phyloP scores from a whole-genome alignment of 2,888 invertebrate species.

The Ectemnius lituratus region DNA sequence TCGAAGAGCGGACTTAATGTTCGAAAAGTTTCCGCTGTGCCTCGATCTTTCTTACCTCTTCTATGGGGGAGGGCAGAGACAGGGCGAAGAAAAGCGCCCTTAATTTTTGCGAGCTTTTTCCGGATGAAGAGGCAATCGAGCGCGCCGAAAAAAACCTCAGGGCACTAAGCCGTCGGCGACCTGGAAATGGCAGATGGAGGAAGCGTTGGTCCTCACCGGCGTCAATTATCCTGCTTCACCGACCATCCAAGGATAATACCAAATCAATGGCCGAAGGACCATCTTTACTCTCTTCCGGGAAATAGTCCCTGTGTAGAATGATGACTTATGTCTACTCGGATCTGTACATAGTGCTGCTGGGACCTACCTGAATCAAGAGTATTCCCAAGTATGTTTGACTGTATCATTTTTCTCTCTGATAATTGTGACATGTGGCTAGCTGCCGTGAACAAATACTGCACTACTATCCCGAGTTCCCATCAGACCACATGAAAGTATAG shows the following conservation, averaged over 20 bases:
- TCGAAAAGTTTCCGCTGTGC: slow-evolving; percentile 11
- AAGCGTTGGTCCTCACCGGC: slow-evolving; percentile 18
- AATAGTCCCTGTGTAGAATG: background rate
- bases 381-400: too few species aligned
- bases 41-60: slow-evolving; percentile 1
- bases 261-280: slow-evolving; percentile 18
- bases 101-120: slow-evolving; percentile 47
- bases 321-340: too few species aligned
- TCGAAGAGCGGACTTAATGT: background rate
- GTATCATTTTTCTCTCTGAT: too few species aligned
- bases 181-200: slow-evolving; percentile 27
- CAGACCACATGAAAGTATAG: slow-evolving; percentile 20
- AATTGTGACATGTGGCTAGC: too few species aligned
- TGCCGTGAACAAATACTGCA: too few species aligned
- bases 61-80: background rate
- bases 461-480: background rate
- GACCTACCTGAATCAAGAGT: too few species aligned
- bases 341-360: too few species aligned
- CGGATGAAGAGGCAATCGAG: slow-evolving; percentile 30
- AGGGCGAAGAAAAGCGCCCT: slow-evolving; percentile 28
- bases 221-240: slow-evolving; percentile 41
- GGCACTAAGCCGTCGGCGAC: slow-evolving; percentile 29
- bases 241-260: slow-evolving; percentile 39
- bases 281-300: background rate
- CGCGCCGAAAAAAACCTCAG: slow-evolving; percentile 26